Conservation (phyloP, 2,797 vertebrate species). For the Chanos chanos region DNA sequence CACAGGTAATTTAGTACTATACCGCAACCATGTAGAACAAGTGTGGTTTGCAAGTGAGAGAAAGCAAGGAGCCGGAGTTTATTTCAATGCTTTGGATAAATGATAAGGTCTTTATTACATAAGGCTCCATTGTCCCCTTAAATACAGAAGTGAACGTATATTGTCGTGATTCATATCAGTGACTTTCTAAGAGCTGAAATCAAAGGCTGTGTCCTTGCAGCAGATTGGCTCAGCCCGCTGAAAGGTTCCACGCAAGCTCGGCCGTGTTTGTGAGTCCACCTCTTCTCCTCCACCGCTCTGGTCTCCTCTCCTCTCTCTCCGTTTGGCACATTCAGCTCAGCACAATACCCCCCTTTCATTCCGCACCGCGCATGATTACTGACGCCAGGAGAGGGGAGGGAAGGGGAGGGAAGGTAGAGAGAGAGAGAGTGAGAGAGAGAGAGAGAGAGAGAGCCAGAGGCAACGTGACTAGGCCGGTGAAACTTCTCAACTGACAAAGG, state of each 20-base stretch:
- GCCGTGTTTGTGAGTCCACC: slow-evolving; percentile 12
- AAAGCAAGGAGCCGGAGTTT: too few species aligned
- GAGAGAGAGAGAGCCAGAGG: slow-evolving; percentile 24
- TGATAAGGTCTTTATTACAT: background rate
- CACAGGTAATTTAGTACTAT: too few species aligned
- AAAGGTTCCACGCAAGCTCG: slow-evolving; percentile 23
- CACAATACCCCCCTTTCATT: slow-evolving; percentile 71
- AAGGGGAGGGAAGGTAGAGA: slow-evolving; percentile 32
- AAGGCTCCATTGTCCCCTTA: background rate
- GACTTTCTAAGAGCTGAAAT: background rate
- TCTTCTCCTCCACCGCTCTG: slow-evolving; percentile 32
- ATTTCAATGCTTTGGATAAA: too few species aligned
- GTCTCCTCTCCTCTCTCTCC: slow-evolving; percentile 36
- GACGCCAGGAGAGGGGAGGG: slow-evolving; percentile 43
- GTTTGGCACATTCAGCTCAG: slow-evolving; percentile 53
- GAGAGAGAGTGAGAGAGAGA: slow-evolving; percentile 33
- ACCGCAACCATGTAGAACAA: too few species aligned
- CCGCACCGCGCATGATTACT: slow-evolving; percentile 59
- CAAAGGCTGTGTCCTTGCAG: background rate
- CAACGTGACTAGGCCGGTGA: slow-evolving; percentile 17
- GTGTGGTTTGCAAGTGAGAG: too few species aligned
- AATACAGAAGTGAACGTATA: background rate
- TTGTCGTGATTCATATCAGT: background rate
- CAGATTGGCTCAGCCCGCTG: slow-evolving; percentile 12
- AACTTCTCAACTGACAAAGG: slow-evolving; percentile 3